A percentile compares a stretch with the other conserved stretches of the same genome.
Evolutionary conservation across 92 coral and sea anemone species (phyloP).

Genomic region (Isaurus tuberculatus): DNA sequence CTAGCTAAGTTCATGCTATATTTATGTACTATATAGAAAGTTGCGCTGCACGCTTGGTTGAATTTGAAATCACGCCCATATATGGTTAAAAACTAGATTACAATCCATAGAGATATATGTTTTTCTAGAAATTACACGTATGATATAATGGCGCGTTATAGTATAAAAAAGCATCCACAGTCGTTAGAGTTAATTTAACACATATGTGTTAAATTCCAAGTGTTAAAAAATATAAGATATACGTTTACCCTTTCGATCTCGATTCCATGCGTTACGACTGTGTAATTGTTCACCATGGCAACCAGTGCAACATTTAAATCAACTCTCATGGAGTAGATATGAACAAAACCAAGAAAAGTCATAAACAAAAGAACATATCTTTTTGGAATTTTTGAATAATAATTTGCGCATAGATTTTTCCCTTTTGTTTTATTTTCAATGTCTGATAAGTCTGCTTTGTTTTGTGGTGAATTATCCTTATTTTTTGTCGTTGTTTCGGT

Average conservation of each 20-base stretch:
- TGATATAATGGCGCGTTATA: too few species aligned
- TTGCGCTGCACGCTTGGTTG: too few species aligned
- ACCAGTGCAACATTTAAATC: conserved; percentile 94
- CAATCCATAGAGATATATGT: too few species aligned
- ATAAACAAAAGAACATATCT: conserved; percentile 83
- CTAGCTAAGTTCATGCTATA: too few species aligned
- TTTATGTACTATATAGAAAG: too few species aligned
- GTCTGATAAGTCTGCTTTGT: not conserved
- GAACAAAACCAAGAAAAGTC: conserved; percentile 93
- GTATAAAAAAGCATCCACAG: too few species aligned
- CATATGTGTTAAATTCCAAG: too few species aligned
- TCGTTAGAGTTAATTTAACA: too few species aligned
- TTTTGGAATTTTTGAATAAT: conserved; percentile 74
- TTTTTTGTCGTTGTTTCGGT: not conserved
- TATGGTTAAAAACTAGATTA: too few species aligned
- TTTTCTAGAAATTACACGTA: too few species aligned
- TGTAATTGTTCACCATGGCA: conserved; percentile 96
- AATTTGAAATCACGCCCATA: too few species aligned
- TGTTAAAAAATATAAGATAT: too few species aligned
- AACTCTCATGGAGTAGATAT: conserved; percentile 94
- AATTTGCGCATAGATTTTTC: conserved; percentile 8
- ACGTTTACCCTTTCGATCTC: conserved; percentile 71
- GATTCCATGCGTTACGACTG: conserved; percentile 73
- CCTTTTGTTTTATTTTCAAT: not conserved
- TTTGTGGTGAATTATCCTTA: not conserved